phyloP scores from a whole-genome alignment of 64 coral and sea anemone species.

The Porites lutea region DNA sequence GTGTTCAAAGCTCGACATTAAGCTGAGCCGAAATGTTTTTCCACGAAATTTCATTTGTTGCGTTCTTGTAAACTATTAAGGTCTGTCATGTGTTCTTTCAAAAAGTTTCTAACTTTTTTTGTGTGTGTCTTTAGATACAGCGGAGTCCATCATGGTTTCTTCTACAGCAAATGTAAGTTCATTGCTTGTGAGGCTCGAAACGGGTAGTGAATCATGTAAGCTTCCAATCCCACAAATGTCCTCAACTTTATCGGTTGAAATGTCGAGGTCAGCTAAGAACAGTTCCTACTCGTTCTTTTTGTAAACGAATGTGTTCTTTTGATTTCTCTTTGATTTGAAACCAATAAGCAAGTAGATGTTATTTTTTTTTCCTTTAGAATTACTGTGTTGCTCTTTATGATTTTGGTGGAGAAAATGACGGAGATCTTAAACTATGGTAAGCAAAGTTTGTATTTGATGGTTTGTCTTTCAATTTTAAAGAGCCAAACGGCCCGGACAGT shows the following conservation, averaged over 20 bases:
- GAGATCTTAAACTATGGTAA: conserved; percentile 87
- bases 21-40: too few relatives aligned
- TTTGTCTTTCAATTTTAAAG: neutral
- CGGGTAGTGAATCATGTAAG: too few relatives aligned
- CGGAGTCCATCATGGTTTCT: neutral
- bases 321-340: neutral
- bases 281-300: neutral
- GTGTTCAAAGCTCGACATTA: too few relatives aligned
- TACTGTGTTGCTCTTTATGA: conserved; percentile 88
- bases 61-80: too few relatives aligned
- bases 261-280: too few relatives aligned
- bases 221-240: too few relatives aligned
- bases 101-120: neutral
- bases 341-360: neutral
- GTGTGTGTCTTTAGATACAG: neutral
- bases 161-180: conserved; percentile 13
- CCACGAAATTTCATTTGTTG: too few relatives aligned
- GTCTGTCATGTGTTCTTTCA: too few relatives aligned
- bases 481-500: too few relatives aligned
- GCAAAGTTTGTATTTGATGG: neutral
- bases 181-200: neutral
- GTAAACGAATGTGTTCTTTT: neutral
- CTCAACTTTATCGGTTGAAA: too few relatives aligned
- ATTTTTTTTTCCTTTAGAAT: neutral
- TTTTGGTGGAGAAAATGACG: conserved; percentile 81